Evolutionary conservation across 2,888 invertebrate species (phyloP).

Genomic region (Heliconius ismenius): DNA sequence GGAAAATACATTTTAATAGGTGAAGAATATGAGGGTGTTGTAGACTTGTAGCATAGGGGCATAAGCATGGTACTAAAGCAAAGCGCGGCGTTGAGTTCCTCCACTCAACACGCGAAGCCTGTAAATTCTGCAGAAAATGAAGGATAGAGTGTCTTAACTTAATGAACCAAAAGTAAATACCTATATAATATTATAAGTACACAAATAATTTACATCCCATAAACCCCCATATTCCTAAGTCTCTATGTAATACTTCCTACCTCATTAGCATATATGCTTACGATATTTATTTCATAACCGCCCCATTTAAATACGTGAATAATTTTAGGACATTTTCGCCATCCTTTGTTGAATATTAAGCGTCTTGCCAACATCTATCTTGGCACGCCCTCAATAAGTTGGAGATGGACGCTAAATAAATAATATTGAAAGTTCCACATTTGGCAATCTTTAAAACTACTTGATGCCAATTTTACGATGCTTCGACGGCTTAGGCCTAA

Average conservation of each 20-base stretch:
- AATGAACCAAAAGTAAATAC: no score
- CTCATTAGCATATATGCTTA: neutral
- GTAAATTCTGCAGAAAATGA: neutral
- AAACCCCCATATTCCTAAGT: neutral
- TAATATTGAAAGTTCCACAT: conserved; percentile 36
- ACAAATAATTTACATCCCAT: neutral
- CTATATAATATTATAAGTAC: no score
- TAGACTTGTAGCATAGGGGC: no score
- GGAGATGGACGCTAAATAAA: conserved; percentile 39
- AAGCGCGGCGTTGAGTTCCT: neutral
- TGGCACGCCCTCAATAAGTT: conserved; percentile 43
- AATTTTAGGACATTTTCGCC: conserved; percentile 9
- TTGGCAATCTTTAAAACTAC: conserved; percentile 33
- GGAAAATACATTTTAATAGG: no score
- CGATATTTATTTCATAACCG: conserved; percentile 11
- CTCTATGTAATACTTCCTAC: neutral
- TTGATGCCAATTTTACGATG: conserved; percentile 42
- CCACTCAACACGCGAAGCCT: neutral
- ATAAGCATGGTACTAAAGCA: neutral
- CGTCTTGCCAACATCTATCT: conserved; percentile 43
- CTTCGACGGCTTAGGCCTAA: conserved; percentile 38
- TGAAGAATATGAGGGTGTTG: neutral
- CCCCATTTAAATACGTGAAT: conserved; percentile 2
- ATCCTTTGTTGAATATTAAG: conserved; percentile 38
- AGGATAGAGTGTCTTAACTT: neutral